Conservation (phyloP, 2,113 vertebrate species). For the Otolemur garnettii region DNA sequence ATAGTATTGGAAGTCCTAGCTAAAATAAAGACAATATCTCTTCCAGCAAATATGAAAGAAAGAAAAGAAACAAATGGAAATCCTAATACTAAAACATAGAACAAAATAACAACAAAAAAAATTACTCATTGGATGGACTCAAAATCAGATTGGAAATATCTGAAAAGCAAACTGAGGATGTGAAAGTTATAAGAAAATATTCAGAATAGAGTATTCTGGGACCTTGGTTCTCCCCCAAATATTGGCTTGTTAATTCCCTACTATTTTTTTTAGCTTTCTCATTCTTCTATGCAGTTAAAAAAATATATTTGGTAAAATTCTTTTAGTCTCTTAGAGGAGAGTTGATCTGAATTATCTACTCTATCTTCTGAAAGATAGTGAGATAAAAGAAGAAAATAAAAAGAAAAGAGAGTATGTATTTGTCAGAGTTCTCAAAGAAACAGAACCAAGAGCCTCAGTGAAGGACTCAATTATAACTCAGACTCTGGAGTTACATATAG, state of each 20-base stretch:
- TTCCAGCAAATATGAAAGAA: background rate
- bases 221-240: background rate
- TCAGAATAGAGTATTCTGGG: background rate
- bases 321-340: no score
- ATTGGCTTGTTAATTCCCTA: background rate
- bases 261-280: no score
- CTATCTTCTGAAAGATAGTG: background rate
- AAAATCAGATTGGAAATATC: background rate
- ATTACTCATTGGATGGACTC: background rate
- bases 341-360: background rate
- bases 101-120: slow-evolving; percentile 41
- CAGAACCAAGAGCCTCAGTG: background rate
- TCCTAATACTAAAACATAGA: slow-evolving; percentile 2
- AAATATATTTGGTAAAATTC: no score
- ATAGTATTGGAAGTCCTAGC: no score
- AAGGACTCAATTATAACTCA: no score
- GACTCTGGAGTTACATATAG: no score
- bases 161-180: background rate
- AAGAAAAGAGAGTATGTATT: background rate
- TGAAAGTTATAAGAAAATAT: slow-evolving; percentile 15
- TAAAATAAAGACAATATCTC: background rate
- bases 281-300: no score
- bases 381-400: background rate
- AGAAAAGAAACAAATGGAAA: slow-evolving; percentile 32
- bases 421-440: background rate